Conservation (phyloP, 2,113 vertebrate species). For the Merops nubicus region DNA sequence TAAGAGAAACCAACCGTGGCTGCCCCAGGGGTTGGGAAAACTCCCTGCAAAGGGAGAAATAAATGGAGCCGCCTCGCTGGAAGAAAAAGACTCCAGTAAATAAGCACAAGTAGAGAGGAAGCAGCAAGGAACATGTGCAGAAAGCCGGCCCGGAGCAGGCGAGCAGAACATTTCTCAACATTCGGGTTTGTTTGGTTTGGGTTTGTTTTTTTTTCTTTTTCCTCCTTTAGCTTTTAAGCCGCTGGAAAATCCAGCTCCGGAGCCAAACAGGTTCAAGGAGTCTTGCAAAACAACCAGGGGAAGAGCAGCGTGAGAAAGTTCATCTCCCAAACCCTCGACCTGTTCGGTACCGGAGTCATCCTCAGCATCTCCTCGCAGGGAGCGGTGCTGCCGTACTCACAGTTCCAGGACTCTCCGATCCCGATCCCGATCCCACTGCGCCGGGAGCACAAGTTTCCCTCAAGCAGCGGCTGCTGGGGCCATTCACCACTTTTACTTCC, state of each 20-base stretch:
- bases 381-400: background rate
- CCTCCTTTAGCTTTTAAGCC: background rate
- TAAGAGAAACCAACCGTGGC: background rate
- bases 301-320: background rate
- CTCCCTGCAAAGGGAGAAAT: background rate
- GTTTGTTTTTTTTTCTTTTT: background rate
- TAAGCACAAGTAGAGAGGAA: background rate
- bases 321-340: rapidly evolving
- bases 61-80: background rate
- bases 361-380: background rate
- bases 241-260: background rate
- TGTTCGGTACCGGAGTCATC: rapidly evolving
- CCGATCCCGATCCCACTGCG: background rate
- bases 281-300: rapidly evolving
- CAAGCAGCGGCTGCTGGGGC: rapidly evolving
- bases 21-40: background rate
- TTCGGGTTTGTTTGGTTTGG: no score
- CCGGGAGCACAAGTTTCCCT: background rate
- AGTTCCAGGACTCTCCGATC: background rate
- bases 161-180: rapidly evolving
- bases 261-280: background rate
- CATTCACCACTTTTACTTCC: background rate
- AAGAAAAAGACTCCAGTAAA: background rate
- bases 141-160: rapidly evolving
- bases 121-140: background rate